Conservation (phyloP, 2,888 invertebrate species). For the Amphiduros pacificus region DNA sequence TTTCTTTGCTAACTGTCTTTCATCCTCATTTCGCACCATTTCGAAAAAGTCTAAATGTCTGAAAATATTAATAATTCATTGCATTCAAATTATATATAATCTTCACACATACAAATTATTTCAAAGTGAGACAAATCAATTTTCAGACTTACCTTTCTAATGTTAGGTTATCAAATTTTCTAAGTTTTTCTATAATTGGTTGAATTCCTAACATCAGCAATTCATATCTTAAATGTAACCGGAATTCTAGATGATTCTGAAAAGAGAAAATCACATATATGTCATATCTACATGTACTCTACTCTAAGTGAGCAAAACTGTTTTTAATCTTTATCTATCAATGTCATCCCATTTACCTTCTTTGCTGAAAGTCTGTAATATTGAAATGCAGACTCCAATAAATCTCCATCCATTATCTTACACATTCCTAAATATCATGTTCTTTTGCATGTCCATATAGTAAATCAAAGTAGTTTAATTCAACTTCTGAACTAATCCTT, state of each 20-base stretch:
- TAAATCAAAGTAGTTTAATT: no score
- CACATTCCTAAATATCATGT: no score
- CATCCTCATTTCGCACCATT: slow-evolving; percentile 96
- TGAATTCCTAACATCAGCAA: slow-evolving; percentile 95
- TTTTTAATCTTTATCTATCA: no score
- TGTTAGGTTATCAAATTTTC: slow-evolving; percentile 90
- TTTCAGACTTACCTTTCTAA: slow-evolving; percentile 68
- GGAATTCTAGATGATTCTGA: slow-evolving; percentile 78
- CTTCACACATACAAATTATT: neutral
- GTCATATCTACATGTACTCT: no score
- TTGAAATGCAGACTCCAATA: no score
- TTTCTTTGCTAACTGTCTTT: slow-evolving; percentile 86
- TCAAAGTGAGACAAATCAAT: neutral
- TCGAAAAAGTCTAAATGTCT: slow-evolving; percentile 98
- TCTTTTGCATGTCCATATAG: no score
- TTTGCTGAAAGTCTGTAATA: no score
- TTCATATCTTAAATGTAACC: slow-evolving; percentile 92
- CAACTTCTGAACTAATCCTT: no score
- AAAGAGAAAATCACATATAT: slow-evolving; percentile 12
- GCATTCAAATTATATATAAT: neutral
- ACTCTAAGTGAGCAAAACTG: no score
- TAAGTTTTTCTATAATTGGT: slow-evolving; percentile 89
- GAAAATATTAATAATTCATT: slow-evolving; percentile 27
- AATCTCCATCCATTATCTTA: no score
- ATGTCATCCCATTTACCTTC: no score